Percentiles rank a stretch among this genome's conserved stretches.
Conservation (phyloP, 1,140 invertebrate genomes). For the Ooceraea biroi region DNA sequence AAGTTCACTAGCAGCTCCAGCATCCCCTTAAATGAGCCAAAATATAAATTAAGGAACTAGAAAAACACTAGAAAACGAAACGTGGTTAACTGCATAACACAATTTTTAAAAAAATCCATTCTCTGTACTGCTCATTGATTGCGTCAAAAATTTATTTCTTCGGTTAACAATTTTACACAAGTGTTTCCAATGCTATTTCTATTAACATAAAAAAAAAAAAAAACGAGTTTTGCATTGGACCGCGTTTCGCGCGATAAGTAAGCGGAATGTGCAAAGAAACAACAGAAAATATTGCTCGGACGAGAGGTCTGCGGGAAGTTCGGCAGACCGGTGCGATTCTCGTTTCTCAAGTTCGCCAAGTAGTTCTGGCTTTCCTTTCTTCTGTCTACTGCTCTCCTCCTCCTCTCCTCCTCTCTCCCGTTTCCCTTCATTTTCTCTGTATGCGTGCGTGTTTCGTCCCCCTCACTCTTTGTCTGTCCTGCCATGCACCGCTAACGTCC, state of each 20-base stretch:
- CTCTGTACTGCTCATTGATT: not conserved
- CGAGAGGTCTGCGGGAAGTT: slow-evolving; percentile 29
- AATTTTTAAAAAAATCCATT: not conserved
- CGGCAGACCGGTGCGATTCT: slow-evolving; percentile 30
- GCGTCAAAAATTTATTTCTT: slow-evolving; percentile 10
- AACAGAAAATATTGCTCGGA: slow-evolving; percentile 2
- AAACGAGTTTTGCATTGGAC: not conserved
- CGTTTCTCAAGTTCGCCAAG: slow-evolving; percentile 45
- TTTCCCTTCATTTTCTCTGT: slow-evolving; percentile 28
- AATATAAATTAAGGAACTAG: not conserved
- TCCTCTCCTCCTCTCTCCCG: not conserved
- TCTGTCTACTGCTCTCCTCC: not conserved
- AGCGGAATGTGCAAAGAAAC: not conserved
- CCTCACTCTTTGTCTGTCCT: slow-evolving; percentile 43
- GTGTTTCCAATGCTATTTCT: slow-evolving; percentile 1
- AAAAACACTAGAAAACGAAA: too few species aligned
- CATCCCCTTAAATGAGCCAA: not conserved
- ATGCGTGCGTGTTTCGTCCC: slow-evolving; percentile 4
- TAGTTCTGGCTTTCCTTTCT: slow-evolving; percentile 26
- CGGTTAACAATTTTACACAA: not conserved
- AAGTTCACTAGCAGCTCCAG: too few species aligned
- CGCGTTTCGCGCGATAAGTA: not conserved
- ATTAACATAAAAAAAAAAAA: not conserved
- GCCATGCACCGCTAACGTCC: slow-evolving; percentile 28
- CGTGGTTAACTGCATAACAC: too few species aligned